phyloP scores from a whole-genome alignment of 2,113 vertebrate genomes.

The Piaya cayana region DNA sequence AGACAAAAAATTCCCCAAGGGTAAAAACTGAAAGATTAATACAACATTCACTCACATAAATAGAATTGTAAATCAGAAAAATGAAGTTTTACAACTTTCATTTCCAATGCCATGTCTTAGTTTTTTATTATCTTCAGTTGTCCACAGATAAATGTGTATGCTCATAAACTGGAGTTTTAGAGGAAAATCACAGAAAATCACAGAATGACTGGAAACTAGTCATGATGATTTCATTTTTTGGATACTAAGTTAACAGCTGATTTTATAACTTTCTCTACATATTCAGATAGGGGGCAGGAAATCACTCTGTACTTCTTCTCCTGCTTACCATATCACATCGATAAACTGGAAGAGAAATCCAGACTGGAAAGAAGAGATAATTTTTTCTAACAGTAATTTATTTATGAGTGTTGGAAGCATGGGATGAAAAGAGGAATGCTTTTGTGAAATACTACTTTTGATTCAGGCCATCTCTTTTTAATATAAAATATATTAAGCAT shows the following conservation, averaged over 20 bases:
- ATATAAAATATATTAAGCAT: background rate
- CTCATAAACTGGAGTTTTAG: background rate
- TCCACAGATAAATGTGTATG: background rate
- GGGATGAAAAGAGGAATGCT: background rate
- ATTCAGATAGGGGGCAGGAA: background rate
- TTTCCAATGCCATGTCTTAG: background rate
- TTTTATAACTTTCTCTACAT: background rate
- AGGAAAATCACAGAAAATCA: background rate
- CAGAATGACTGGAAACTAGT: background rate
- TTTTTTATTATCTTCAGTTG: background rate
- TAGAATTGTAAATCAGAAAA: background rate
- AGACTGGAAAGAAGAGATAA: accelerated
- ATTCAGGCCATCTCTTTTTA: background rate
- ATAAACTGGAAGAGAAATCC: background rate
- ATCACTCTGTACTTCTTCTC: background rate
- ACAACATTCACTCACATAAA: background rate
- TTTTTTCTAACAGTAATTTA: background rate
- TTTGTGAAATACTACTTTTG: accelerated
- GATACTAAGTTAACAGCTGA: background rate
- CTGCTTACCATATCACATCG: background rate
- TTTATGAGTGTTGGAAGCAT: background rate
- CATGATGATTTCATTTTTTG: background rate
- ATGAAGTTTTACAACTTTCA: background rate
- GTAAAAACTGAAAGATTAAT: background rate
- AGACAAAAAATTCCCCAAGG: background rate